A percentile compares a stretch with the other conserved stretches of the same genome.
Conservation (phyloP, 2,888 invertebrate species). For the Lasius fuliginosus region DNA sequence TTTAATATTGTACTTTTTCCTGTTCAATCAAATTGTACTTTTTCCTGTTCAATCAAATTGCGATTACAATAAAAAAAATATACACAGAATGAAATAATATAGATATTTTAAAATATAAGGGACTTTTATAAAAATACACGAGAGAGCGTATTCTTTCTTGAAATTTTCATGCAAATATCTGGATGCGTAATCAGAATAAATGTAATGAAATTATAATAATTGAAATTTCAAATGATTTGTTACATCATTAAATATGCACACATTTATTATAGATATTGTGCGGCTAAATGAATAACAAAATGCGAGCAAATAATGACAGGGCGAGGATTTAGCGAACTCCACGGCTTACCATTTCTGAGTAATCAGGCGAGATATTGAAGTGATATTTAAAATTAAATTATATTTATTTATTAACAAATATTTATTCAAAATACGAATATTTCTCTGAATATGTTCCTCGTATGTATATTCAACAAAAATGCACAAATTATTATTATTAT, state of each 20-base stretch:
- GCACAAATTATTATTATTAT: constrained; percentile 18
- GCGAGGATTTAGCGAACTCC: constrained; percentile 22
- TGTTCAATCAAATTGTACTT: background rate
- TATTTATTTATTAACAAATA: constrained; percentile 45
- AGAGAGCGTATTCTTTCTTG: background rate
- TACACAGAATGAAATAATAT: background rate
- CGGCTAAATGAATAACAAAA: constrained; percentile 47
- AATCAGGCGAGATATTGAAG: constrained; percentile 43
- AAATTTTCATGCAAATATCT: constrained; percentile 32
- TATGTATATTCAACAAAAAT: background rate
- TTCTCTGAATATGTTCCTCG: constrained; percentile 33
- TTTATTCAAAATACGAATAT: constrained; percentile 34
- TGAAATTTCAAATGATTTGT: constrained; percentile 42
- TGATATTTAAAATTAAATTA: constrained; percentile 41
- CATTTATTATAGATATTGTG: constrained; percentile 40
- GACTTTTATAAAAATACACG: background rate
- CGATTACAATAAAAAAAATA: background rate
- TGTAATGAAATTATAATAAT: constrained; percentile 44
- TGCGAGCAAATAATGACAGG: constrained; percentile 30
- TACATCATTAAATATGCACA: constrained; percentile 49
- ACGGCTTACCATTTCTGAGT: constrained; percentile 19
- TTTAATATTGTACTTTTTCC: background rate
- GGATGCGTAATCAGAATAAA: constrained; percentile 33
- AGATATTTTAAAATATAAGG: background rate
- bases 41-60: background rate